phyloP scores from a whole-genome alignment of 2,113 vertebrate genomes.

The Cephalopterus ornatus region DNA sequence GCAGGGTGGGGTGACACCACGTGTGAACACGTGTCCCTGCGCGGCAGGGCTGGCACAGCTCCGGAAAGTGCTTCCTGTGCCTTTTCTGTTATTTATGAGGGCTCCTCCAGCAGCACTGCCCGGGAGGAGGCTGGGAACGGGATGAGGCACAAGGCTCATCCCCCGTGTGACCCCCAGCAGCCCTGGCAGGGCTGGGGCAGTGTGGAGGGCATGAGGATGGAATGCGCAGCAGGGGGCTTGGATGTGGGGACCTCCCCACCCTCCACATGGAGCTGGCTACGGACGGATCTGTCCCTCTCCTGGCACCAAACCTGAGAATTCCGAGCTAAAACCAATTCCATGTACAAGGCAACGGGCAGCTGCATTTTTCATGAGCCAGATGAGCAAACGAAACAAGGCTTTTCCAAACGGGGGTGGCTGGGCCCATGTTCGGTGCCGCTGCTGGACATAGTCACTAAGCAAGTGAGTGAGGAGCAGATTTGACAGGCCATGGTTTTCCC shows the following conservation, averaged over 20 bases:
- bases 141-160: neutral
- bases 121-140: fast-evolving
- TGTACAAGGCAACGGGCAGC: neutral
- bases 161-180: neutral
- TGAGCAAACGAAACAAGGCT: slow-evolving; percentile 28
- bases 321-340: slow-evolving; percentile 57
- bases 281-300: neutral
- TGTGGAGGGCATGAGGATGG: neutral
- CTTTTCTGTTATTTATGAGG: neutral
- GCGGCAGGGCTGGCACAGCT: fast-evolving
- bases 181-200: neutral
- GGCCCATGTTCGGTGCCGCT: fast-evolving
- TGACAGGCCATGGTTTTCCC: slow-evolving; percentile 6
- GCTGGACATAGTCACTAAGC: neutral
- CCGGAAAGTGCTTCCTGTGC: fast-evolving
- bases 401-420: neutral
- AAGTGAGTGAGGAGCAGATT: neutral
- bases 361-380: slow-evolving; percentile 69
- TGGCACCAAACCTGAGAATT: slow-evolving; percentile 5
- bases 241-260: neutral
- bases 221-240: fast-evolving
- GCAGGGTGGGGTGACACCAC: fast-evolving
- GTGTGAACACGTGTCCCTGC: fast-evolving
- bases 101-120: neutral
- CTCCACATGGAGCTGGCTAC: fast-evolving